A percentile compares a stretch with the other conserved stretches of the same genome.
phyloP scores from a whole-genome alignment of 2,113 vertebrate genomes.

The Melierax canorus region DNA sequence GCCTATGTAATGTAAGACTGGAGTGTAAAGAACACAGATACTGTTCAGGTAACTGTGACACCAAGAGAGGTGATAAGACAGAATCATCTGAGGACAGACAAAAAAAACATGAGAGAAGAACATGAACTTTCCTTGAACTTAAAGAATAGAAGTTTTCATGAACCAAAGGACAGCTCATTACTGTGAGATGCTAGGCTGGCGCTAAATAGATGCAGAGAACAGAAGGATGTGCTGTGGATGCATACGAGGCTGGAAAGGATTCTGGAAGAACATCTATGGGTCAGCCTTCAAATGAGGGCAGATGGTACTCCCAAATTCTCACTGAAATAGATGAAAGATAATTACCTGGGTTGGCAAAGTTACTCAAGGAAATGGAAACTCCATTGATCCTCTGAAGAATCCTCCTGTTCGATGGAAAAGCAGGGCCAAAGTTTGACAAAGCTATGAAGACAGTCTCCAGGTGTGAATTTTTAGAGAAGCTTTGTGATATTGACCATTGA shows the following conservation, averaged over 20 bases:
- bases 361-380: neutral
- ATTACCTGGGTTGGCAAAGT: neutral
- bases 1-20: neutral
- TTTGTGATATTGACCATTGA: neutral
- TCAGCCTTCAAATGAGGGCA: neutral
- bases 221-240: neutral
- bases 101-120: neutral
- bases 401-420: neutral
- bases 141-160: neutral
- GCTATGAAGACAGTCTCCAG: neutral
- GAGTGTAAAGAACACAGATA: neutral
- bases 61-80: neutral
- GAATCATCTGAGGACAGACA: neutral
- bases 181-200: neutral
- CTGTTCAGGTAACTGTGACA: neutral
- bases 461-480: neutral
- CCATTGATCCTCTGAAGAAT: neutral
- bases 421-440: neutral
- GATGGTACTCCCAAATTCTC: neutral
- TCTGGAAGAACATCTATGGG: neutral
- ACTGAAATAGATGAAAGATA: neutral
- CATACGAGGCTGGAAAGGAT: neutral
- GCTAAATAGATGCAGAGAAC: neutral
- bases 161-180: neutral
- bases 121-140: neutral